A percentile compares a stretch with the other conserved stretches of the same genome.
Evolutionary conservation across 2,113 vertebrate species (phyloP).

Genomic region (Tetrao urogallus): DNA sequence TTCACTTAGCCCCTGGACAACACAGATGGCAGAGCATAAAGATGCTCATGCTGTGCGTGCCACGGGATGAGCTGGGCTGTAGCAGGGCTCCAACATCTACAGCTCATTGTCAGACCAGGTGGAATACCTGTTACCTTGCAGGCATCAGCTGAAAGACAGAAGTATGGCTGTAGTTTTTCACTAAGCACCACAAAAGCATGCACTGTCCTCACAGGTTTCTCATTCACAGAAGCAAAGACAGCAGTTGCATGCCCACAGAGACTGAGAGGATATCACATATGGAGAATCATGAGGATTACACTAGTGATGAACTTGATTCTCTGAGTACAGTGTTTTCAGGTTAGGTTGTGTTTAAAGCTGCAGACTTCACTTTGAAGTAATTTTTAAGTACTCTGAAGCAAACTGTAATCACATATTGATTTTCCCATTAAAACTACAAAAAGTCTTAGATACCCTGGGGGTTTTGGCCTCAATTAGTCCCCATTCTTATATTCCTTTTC

Average conservation of each 20-base stretch:
- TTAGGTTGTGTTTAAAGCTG: slow-evolving; percentile 19
- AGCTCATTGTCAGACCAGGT: not conserved
- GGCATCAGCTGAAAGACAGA: not conserved
- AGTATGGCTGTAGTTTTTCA: accelerated
- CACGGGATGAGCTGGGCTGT: not conserved
- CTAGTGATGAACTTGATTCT: not conserved
- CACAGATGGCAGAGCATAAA: not conserved
- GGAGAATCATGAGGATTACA: not conserved
- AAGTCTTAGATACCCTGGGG: slow-evolving; percentile 55
- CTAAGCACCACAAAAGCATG: not conserved
- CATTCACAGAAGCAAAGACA: not conserved
- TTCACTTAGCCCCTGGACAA: not conserved
- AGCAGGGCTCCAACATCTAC: accelerated
- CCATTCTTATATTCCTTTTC: slow-evolving; percentile 40
- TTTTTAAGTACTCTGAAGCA: slow-evolving; percentile 43
- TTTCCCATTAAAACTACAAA: slow-evolving; percentile 71
- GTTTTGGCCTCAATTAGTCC: slow-evolving; percentile 52
- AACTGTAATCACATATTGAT: slow-evolving; percentile 67
- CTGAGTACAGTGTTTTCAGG: not conserved
- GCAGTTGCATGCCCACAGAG: not conserved
- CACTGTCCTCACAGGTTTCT: not conserved
- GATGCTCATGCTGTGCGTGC: not conserved
- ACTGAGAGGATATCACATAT: not conserved
- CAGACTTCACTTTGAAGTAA: slow-evolving; percentile 23
- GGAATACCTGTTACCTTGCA: not conserved